Conservation (phyloP, 64 coral and sea anemone genomes). For the Porites lutea region DNA sequence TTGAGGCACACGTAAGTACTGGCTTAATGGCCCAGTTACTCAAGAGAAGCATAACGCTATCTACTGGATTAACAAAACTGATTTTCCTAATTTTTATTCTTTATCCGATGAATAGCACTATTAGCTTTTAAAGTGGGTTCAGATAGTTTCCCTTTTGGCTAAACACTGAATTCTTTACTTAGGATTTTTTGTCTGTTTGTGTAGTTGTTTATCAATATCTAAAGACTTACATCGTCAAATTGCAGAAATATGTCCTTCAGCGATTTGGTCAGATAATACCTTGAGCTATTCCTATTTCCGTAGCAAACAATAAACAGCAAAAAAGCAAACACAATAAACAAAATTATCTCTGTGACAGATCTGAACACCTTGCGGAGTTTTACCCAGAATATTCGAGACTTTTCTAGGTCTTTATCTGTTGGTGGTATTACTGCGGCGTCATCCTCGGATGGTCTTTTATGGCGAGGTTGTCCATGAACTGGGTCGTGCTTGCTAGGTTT, state of each 20-base stretch:
- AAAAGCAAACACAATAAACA: slow-evolving; percentile 61
- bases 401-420: background rate
- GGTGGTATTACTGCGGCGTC: background rate
- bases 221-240: slow-evolving; percentile 63
- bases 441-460: background rate
- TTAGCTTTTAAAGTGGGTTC: no score
- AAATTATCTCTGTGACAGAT: slow-evolving; percentile 43
- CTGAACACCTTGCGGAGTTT: slow-evolving; percentile 59
- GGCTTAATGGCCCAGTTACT: no score
- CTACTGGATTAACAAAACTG: no score
- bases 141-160: no score
- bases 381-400: slow-evolving; percentile 18
- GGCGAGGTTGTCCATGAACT: background rate
- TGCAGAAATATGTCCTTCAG: slow-evolving; percentile 46
- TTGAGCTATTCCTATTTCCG: slow-evolving; percentile 61
- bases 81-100: no score
- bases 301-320: slow-evolving; percentile 84
- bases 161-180: no score
- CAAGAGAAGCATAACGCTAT: no score
- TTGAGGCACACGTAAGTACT: no score
- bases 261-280: slow-evolving; percentile 60
- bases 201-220: no score
- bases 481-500: slow-evolving; percentile 35
- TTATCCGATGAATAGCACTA: no score
- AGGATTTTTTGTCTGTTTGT: no score